Conservation (phyloP, 2,113 vertebrate genomes). For the Lagopus leucura region DNA sequence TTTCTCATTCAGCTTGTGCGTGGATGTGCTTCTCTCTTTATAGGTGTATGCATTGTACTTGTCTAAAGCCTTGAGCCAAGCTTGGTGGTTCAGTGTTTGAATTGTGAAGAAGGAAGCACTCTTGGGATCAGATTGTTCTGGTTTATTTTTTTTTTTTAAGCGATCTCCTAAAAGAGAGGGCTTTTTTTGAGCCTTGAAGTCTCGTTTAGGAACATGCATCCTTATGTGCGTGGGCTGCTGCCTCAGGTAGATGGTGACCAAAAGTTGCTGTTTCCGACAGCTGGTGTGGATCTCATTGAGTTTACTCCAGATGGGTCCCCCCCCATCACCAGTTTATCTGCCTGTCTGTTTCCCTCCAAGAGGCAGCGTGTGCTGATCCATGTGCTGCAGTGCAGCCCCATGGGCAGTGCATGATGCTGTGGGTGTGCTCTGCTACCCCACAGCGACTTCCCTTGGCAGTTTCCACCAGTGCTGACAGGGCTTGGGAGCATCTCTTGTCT, state of each 20-base stretch:
- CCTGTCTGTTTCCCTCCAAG: background rate
- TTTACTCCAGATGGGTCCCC: background rate
- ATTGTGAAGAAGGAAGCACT: slow-evolving; percentile 11
- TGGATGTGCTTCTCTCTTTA: background rate
- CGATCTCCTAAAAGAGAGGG: background rate
- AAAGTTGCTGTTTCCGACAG: accelerated
- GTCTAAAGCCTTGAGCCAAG: background rate
- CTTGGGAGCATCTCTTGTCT: background rate
- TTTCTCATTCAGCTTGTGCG: background rate
- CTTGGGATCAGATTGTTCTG: background rate
- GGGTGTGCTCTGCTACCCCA: background rate
- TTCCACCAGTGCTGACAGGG: background rate
- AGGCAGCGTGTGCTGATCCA: background rate
- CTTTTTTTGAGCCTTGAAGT: background rate
- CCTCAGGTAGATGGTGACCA: background rate
- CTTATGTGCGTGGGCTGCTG: background rate
- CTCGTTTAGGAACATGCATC: background rate
- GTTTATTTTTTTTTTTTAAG: background rate
- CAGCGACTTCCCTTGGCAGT: background rate
- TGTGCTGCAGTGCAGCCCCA: accelerated
- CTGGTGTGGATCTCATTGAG: accelerated
- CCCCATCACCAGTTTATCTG: accelerated
- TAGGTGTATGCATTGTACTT: background rate
- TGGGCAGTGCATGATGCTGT: background rate
- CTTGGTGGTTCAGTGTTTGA: background rate